Base-by-base conservation (phyloP, 2,797 vertebrate species). In the Percopsis omiscomaycus region DNA sequence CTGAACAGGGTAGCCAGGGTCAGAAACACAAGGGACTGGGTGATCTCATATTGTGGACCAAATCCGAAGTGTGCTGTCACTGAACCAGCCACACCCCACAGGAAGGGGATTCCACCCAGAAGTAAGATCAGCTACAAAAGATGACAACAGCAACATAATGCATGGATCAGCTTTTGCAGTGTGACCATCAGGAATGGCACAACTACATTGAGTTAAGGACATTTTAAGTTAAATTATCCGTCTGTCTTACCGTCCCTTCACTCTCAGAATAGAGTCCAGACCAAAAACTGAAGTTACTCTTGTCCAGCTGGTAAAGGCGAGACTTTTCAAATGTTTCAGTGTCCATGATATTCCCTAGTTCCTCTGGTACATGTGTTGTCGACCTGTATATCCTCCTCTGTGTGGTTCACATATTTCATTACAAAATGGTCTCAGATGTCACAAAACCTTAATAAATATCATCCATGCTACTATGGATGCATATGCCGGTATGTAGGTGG, bases 241-340 rank as follows among this genome's bases (percentile, higher is more conserved):
- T 2, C 8, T 15, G 1, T 55, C 95, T 93, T 85, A 99, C 97
- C 74, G 96, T 98, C 79, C 97, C 96, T 88, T 99, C 98, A 5
- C 89, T 88, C 80, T 99, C 97, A 3, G 98, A 99, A 73, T 99
- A 99, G 4, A 99, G 92, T 73, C 96, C 97, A 61, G 97, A 99
- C 97, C 97, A 98, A 83, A 98, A 98, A 79, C 96, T 95, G 85
- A 99, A 99, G 79, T 96, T 96, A 76, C 98, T 98, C 92, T 99
- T 99, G 88, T 99, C 96, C 88, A 99, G 89, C 71, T 99, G 97
- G 88, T 99, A 99, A 15, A 98, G 92, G 48, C 98, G 96, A 9
- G 98, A 98, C 78, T 99, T 99, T 80, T 97, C 95, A 91, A 99
- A 98, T 0, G 98, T 99, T 84, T 98, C 95, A 0, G 94, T 90